Percentiles rank a stretch among this genome's conserved stretches.
Conservation (phyloP, 2,888 invertebrate genomes). For the Parnassius glacialis region DNA sequence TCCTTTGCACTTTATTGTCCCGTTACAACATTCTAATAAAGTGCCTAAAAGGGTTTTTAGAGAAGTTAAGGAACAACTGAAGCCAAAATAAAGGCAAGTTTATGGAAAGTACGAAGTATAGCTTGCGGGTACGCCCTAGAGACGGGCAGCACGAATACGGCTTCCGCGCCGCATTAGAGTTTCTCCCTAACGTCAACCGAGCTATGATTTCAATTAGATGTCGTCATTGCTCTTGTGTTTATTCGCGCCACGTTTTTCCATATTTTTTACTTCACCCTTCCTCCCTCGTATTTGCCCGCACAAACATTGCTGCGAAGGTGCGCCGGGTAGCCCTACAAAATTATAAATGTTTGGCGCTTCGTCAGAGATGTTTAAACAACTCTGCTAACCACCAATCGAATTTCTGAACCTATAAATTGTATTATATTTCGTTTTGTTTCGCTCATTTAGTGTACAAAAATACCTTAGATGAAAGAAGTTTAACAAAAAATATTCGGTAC, state of each 20-base stretch:
- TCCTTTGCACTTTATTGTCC: not conserved
- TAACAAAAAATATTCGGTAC: too few species aligned
- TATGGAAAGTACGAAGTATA: conserved; percentile 33
- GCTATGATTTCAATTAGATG: conserved; percentile 78
- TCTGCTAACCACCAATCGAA: conserved; percentile 52
- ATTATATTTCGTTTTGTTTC: too few species aligned
- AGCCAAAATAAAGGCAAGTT: conserved; percentile 41
- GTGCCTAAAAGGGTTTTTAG: conserved; percentile 31
- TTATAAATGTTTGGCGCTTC: conserved; percentile 70
- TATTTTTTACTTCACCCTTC: conserved; percentile 68
- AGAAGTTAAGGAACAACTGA: conserved; percentile 36
- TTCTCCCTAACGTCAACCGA: conserved; percentile 48
- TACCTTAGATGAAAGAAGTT: too few species aligned
- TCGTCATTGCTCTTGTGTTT: conserved; percentile 77
- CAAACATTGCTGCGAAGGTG: conserved; percentile 62
- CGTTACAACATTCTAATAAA: not conserved
- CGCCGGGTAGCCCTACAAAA: conserved; percentile 54
- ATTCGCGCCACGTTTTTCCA: conserved; percentile 69
- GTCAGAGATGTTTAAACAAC: conserved; percentile 65
- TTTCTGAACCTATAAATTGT: too few species aligned
- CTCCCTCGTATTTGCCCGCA: conserved; percentile 60
- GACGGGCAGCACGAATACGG: conserved; percentile 40
- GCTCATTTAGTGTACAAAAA: too few species aligned
- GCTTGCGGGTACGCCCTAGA: conserved; percentile 28
- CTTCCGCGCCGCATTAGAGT: conserved; percentile 46